Evolutionary conservation across 2,888 invertebrate species (phyloP).

Genomic region (Rhamnusium bicolor): DNA sequence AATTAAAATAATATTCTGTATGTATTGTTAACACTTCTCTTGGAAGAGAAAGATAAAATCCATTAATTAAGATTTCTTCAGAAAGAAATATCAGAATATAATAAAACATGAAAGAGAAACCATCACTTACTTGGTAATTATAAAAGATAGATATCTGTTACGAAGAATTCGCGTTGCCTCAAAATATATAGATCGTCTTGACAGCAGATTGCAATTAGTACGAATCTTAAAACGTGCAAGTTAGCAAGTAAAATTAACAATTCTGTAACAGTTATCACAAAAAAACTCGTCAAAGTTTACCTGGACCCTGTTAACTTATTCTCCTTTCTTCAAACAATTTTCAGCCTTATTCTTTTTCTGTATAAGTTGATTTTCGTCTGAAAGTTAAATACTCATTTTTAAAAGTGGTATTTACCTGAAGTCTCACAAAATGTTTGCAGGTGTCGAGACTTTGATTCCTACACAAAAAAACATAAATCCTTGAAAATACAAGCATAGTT

Average conservation of each 20-base stretch:
- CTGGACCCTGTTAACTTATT: not conserved
- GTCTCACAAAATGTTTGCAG: constrained; percentile 13
- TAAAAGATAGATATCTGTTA: not conserved
- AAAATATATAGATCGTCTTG: not conserved
- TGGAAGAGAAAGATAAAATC: not conserved
- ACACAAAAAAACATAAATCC: not conserved
- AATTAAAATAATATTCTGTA: too few relatives aligned
- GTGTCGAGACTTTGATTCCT: constrained; percentile 2
- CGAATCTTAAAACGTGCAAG: not conserved
- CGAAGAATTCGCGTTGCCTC: not conserved
- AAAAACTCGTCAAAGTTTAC: constrained; percentile 12
- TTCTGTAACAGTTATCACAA: not conserved
- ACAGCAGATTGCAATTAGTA: constrained; percentile 7
- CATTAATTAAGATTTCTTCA: not conserved
- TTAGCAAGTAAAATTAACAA: constrained; percentile 7
- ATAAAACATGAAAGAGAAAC: not conserved
- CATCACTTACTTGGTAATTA: not conserved
- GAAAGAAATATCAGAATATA: not conserved
- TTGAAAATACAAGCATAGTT: not conserved
- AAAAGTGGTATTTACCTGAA: constrained; percentile 14
- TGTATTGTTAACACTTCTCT: not conserved
- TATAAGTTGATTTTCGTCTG: not conserved
- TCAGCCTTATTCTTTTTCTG: not conserved
- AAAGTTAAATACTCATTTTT: not conserved
- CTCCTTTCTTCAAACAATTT: not conserved